phyloP scores from a whole-genome alignment of 2,888 invertebrate genomes.

The Girardia tigrina region DNA sequence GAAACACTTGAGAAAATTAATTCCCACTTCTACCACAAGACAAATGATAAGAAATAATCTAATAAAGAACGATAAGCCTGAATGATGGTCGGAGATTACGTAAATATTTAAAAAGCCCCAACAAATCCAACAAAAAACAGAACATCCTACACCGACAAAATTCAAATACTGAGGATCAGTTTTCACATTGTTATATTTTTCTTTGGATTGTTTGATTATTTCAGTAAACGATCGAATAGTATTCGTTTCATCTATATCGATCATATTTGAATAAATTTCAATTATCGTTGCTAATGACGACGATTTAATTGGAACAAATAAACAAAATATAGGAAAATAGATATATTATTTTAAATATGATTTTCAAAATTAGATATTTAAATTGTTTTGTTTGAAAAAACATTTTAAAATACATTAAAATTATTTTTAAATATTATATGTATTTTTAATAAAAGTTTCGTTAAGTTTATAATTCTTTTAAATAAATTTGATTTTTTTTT shows the following conservation, averaged over 20 bases:
- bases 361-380: too few species aligned
- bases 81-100: not conserved
- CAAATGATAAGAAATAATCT: not conserved
- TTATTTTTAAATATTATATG: too few species aligned
- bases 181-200: not conserved
- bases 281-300: not conserved
- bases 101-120: not conserved
- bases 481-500: too few species aligned
- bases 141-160: not conserved
- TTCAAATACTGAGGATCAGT: not conserved
- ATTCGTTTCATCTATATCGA: not conserved
- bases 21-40: not conserved
- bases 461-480: too few species aligned
- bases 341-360: too few species aligned
- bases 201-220: not conserved
- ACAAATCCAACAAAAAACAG: not conserved
- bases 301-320: not conserved
- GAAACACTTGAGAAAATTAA: not conserved
- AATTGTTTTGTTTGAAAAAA: too few species aligned
- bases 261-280: not conserved
- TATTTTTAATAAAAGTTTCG: too few species aligned
- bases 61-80: not conserved
- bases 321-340: not conserved
- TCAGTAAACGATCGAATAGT: not conserved
- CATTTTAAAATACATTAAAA: too few species aligned